These are phyloP conservation scores for Sphenodon punctatus DNA, from an alignment of 2,797 vertebrate genomes.

Conservation along the genomic window DNA sequence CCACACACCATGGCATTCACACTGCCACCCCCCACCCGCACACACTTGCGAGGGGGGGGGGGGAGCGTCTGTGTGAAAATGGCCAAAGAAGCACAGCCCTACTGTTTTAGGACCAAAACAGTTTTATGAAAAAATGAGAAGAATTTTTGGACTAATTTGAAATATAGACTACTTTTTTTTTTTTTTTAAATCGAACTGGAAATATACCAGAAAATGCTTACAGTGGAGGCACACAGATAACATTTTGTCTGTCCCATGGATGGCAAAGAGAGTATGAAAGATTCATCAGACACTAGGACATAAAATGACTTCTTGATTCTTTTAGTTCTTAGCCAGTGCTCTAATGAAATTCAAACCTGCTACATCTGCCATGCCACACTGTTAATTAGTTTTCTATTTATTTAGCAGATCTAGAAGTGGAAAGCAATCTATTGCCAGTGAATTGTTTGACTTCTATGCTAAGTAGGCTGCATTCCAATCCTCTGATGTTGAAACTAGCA, in stretches of 20 bases:
- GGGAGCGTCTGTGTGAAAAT: too few relatives aligned
- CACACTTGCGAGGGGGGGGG: too few relatives aligned
- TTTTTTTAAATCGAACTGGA: constrained; percentile 29
- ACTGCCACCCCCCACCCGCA: too few relatives aligned
- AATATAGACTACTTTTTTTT: constrained; percentile 36
- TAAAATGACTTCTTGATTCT: constrained; percentile 40
- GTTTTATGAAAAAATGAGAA: constrained; percentile 44
- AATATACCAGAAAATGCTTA: constrained; percentile 35
- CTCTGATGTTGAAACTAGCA: constrained; percentile 81
- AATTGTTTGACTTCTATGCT: constrained; percentile 83
- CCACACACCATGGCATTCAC: too few relatives aligned
- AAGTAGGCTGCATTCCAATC: constrained; percentile 82
- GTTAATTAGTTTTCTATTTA: constrained; percentile 88
- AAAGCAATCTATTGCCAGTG: constrained; percentile 76
- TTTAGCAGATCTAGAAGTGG: constrained; percentile 79
- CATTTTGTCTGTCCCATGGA: background rate
- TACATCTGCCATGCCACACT: constrained; percentile 68
- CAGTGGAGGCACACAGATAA: background rate
- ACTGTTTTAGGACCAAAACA: constrained; percentile 15
- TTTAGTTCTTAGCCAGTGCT: constrained; percentile 61
- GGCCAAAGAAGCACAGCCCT: background rate
- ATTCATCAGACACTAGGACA: constrained; percentile 26
- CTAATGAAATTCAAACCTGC: constrained; percentile 76
- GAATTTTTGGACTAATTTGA: constrained; percentile 41
- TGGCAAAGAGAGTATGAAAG: constrained; percentile 10